These are phyloP conservation scores for Chironomus tepperi DNA, from an alignment of 1,140 invertebrate genomes.

Conservation along the genomic window DNA sequence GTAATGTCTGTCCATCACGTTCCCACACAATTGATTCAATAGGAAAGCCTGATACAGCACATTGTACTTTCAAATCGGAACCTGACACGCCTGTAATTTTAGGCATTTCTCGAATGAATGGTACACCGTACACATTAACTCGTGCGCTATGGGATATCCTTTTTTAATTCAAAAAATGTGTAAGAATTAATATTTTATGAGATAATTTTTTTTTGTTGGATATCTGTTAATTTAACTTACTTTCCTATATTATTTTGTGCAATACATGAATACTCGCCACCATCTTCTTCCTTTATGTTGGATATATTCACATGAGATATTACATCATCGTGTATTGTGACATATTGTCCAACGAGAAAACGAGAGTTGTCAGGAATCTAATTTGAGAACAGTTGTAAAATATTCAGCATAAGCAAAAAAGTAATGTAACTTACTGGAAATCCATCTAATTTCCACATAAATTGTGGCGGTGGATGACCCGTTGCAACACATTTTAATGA, in stretches of 20 bases:
- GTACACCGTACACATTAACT: conserved; percentile 85
- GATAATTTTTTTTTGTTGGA: neutral
- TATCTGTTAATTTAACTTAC: conserved; percentile 37
- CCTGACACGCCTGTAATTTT: conserved; percentile 86
- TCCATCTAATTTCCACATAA: conserved; percentile 80
- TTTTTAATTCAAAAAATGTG: no score
- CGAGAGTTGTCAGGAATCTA: conserved; percentile 45
- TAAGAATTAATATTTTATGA: conserved; percentile 29
- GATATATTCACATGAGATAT: conserved; percentile 93
- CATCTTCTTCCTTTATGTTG: conserved; percentile 78
- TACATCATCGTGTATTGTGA: conserved; percentile 83
- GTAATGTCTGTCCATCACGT: conserved; percentile 72
- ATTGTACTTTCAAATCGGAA: conserved; percentile 75
- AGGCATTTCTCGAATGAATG: conserved; percentile 81
- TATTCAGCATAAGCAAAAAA: no score
- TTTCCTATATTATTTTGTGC: conserved; percentile 72
- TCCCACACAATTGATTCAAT: conserved; percentile 83
- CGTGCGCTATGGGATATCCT: conserved; percentile 67
- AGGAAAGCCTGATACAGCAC: conserved; percentile 88
- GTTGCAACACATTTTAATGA: conserved; percentile 85
- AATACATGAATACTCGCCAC: conserved; percentile 81
- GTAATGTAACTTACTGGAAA: conserved; percentile 54
- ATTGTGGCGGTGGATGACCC: conserved; percentile 83
- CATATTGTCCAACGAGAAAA: conserved; percentile 82
- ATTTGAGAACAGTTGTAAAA: neutral